These are phyloP conservation scores for Drosophila fulvimacula DNA, from an alignment of 2,888 invertebrate genomes.

Conservation along the genomic window DNA sequence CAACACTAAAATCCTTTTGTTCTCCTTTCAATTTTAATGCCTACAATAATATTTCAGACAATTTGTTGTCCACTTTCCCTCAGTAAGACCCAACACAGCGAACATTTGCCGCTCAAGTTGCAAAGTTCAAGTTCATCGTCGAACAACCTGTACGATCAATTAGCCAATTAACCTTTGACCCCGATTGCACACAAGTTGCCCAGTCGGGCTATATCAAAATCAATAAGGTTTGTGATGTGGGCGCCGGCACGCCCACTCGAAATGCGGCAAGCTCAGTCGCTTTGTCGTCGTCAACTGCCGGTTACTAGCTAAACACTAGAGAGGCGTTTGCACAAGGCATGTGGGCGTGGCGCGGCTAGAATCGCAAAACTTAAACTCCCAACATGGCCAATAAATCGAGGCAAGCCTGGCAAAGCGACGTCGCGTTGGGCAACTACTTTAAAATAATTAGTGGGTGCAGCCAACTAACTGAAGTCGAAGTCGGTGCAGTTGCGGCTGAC, in stretches of 20 bases:
- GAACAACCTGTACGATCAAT: slow-evolving; percentile 61
- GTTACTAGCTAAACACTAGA: slow-evolving; percentile 39
- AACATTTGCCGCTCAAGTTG: background rate
- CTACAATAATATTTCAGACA: background rate
- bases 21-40: background rate
- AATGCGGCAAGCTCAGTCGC: slow-evolving; percentile 56
- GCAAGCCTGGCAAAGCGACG: slow-evolving; percentile 57
- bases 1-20: background rate
- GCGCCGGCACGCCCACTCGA: slow-evolving; percentile 57
- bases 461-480: slow-evolving; percentile 41
- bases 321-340: slow-evolving; percentile 32
- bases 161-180: slow-evolving; percentile 69
- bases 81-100: background rate
- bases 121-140: slow-evolving; percentile 37
- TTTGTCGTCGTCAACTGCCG: slow-evolving; percentile 67
- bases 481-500: slow-evolving; percentile 57
- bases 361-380: slow-evolving; percentile 50
- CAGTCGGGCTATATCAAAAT: slow-evolving; percentile 47
- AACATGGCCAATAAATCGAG: slow-evolving; percentile 72
- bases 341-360: slow-evolving; percentile 34
- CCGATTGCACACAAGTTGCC: slow-evolving; percentile 31
- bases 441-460: slow-evolving; percentile 80
- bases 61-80: background rate
- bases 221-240: slow-evolving; percentile 63
- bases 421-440: slow-evolving; percentile 73